Evolutionary conservation across 2,888 invertebrate species (phyloP), one percentile per base, ranked within the genome.

Genomic region (Phrixothrix hirtus): DNA sequence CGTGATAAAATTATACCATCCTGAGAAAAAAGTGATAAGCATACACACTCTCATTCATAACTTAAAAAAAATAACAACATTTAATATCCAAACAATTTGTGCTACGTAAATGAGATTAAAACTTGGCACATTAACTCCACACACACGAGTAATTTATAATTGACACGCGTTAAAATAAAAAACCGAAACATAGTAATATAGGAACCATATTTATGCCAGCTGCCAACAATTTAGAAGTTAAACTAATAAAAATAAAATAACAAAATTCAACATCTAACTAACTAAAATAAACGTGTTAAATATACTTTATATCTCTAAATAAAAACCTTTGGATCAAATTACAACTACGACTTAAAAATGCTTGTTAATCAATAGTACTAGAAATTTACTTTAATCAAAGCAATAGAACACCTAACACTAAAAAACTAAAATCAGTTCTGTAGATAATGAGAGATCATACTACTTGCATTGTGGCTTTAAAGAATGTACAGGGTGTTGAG

Each of bases 401-500:
- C 29, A 39, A 38, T 42, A 41, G 50, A 39, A 39, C 36, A 52
- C 34, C 61, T 57, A 62, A 56, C 46, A 42, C 49, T 58, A 66
- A n/a, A n/a, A n/a, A 66, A 66, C 65, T 63, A 69, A 75, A 74
- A 75, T 75, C 75, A 75, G 75, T 75, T 75, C 75, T 73, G 72
- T 71, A 72, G 49, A 47, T 50, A 57, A 69, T 72, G 73, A 69
- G 76, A 76, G 76, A 76, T 76, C 76, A 75, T 72, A 72, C 72
- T 73, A 71, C 72, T 73, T 72, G 71, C 71, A 66, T 68, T 64
- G 76, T 77, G 78, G 77, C 83, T 86, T 88, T 88, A 91, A 80
- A 89, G 86, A 83, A 92, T 91, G 82, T 92, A 92, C 74, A 93
- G 85, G 69, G 92, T 93, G 82, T 93, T 92, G 78, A 96, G 84